phyloP scores from a whole-genome alignment of 2,888 invertebrate species.

The Andrena minutula region DNA sequence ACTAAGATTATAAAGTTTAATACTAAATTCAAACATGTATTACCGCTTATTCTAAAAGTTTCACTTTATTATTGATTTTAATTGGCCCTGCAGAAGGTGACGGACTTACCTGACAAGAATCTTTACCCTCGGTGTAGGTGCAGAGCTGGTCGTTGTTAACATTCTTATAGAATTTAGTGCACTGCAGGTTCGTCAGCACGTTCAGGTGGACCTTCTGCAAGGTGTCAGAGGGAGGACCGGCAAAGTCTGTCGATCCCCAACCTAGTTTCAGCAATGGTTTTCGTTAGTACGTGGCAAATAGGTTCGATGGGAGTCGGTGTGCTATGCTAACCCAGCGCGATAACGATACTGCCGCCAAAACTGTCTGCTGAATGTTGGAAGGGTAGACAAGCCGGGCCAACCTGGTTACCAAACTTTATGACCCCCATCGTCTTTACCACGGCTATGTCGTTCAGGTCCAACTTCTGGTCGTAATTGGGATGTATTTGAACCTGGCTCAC shows the following conservation, averaged over 20 bases:
- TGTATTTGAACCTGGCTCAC: slow-evolving; percentile 85
- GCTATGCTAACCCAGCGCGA: slow-evolving; percentile 62
- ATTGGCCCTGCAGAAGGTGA: too few species aligned
- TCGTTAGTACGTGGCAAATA: too few species aligned
- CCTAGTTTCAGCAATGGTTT: slow-evolving; percentile 84
- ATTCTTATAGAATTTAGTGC: slow-evolving; percentile 77
- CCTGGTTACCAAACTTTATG: slow-evolving; percentile 86
- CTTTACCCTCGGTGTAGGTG: slow-evolving; percentile 86
- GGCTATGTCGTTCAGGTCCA: slow-evolving; percentile 86
- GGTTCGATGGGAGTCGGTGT: not conserved
- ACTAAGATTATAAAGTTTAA: too few species aligned
- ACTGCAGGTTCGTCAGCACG: slow-evolving; percentile 85
- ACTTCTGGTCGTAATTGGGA: slow-evolving; percentile 78
- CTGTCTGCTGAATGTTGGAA: slow-evolving; percentile 83
- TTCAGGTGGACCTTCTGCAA: slow-evolving; percentile 86
- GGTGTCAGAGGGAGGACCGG: slow-evolving; percentile 85
- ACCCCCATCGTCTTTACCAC: slow-evolving; percentile 82
- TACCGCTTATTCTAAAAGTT: too few species aligned
- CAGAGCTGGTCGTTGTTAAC: slow-evolving; percentile 84
- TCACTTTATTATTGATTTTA: too few species aligned
- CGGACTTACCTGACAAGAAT: slow-evolving; percentile 87
- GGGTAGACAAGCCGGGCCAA: slow-evolving; percentile 89
- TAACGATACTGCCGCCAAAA: slow-evolving; percentile 76
- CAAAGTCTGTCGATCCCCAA: slow-evolving; percentile 87
- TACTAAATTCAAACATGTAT: too few species aligned